A percentile compares a stretch with the other conserved stretches of the same genome.
These are phyloP conservation scores for Netelia fuscicornis DNA, from an alignment of 2,888 invertebrate species.

Conservation along the genomic window DNA sequence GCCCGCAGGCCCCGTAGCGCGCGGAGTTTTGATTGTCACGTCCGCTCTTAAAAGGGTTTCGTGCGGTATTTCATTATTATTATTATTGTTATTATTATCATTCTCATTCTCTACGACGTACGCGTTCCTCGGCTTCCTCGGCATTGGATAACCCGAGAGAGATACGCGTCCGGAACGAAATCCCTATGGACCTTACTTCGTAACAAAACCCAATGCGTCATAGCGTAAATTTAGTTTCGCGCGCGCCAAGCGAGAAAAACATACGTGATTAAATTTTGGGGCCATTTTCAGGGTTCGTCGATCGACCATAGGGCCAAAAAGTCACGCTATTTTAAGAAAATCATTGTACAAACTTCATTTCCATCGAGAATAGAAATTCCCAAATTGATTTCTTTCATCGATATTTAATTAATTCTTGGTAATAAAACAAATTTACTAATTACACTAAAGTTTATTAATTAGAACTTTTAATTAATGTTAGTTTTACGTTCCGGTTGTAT, in stretches of 20 bases:
- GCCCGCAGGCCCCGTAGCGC: constrained; percentile 33
- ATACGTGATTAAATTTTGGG: not conserved
- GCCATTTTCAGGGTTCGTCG: not conserved
- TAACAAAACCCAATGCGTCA: not conserved
- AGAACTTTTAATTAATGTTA: too few relatives aligned
- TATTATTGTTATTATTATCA: constrained; percentile 30
- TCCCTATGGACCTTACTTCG: not conserved
- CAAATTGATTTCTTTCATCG: not conserved
- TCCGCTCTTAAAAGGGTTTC: constrained; percentile 51
- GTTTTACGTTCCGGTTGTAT: too few relatives aligned
- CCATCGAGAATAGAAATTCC: not conserved
- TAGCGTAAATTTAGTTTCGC: not conserved
- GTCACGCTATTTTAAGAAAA: not conserved
- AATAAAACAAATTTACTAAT: not conserved
- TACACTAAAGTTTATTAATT: too few relatives aligned
- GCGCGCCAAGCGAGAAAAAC: not conserved
- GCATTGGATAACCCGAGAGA: constrained; percentile 15
- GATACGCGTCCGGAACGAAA: constrained; percentile 2
- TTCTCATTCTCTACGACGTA: not conserved
- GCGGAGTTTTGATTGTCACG: constrained; percentile 44
- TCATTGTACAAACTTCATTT: not conserved
- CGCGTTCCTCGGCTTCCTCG: constrained; percentile 17
- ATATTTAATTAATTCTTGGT: not conserved
- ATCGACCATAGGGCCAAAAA: not conserved
- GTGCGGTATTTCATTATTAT: not conserved